Percentiles rank a stretch among this genome's conserved stretches.
phyloP scores from a whole-genome alignment of 1,140 invertebrate species.

The Aphis craccivora region DNA sequence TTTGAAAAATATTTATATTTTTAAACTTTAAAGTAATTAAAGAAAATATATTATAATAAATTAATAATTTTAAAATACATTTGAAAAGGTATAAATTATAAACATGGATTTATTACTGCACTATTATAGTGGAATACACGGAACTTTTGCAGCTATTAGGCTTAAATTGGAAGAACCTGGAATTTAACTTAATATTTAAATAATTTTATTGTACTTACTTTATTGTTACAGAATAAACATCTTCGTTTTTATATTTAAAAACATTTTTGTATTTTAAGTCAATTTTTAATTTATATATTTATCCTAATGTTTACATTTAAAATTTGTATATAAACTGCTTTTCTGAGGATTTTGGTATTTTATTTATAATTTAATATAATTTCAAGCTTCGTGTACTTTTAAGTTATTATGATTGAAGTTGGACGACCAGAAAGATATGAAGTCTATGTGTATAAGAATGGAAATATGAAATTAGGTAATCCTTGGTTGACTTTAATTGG shows the following conservation, averaged over 20 bases:
- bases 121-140: too few relatives aligned
- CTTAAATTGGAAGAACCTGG: background rate
- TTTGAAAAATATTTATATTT: background rate
- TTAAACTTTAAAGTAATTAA: background rate
- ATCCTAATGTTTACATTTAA: background rate
- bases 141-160: too few relatives aligned
- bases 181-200: background rate
- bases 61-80: background rate
- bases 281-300: background rate
- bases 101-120: background rate
- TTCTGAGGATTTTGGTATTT: background rate
- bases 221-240: too few relatives aligned
- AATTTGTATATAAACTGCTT: background rate
- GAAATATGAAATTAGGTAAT: background rate
- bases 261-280: background rate
- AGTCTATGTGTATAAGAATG: background rate
- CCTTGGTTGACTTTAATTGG: background rate
- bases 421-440: background rate
- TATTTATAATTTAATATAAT: background rate
- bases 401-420: background rate
- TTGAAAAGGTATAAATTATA: background rate
- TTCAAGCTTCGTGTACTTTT: background rate
- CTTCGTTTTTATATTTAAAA: background rate
- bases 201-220: background rate
- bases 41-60: background rate